These are phyloP conservation scores for Ctena decussata DNA, from an alignment of 2,888 invertebrate species.

Conservation along the genomic window DNA sequence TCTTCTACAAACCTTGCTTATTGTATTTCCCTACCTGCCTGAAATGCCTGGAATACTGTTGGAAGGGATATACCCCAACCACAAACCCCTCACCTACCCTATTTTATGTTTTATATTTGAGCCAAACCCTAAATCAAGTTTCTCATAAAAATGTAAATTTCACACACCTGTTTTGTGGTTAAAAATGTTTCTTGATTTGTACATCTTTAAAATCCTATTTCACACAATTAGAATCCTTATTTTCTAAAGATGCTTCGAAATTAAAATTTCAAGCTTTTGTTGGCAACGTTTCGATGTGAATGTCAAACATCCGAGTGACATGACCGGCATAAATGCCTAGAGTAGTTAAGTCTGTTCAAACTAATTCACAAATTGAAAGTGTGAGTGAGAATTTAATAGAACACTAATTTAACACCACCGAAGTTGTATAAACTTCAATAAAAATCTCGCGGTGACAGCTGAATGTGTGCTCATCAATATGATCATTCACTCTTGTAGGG, in stretches of 20 bases:
- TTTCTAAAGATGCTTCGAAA: too few relatives aligned
- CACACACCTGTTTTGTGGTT: background rate
- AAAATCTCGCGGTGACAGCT: slow-evolving; percentile 3
- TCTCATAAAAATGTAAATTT: too few relatives aligned
- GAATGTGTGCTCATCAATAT: background rate
- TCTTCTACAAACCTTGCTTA: too few relatives aligned
- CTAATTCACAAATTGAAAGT: slow-evolving; percentile 11
- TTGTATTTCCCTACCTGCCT: too few relatives aligned
- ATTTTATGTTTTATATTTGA: too few relatives aligned
- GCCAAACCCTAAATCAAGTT: too few relatives aligned
- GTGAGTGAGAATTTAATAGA: slow-evolving; percentile 14
- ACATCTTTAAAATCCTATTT: background rate
- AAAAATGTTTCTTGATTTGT: too few relatives aligned
- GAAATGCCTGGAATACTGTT: too few relatives aligned
- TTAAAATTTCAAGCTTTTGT: background rate
- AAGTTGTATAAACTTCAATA: slow-evolving; percentile 14
- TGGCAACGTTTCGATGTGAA: background rate
- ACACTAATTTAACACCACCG: slow-evolving; percentile 6
- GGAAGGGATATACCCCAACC: too few relatives aligned
- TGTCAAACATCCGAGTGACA: background rate
- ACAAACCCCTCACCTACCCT: too few relatives aligned
- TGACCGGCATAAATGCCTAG: background rate
- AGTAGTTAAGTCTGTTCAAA: background rate
- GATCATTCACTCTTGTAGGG: background rate
- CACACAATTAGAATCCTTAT: background rate